Evolutionary conservation across 2,888 invertebrate species (phyloP), one percentile per base, ranked within the genome.

Genomic region (Drosophila cracens): DNA sequence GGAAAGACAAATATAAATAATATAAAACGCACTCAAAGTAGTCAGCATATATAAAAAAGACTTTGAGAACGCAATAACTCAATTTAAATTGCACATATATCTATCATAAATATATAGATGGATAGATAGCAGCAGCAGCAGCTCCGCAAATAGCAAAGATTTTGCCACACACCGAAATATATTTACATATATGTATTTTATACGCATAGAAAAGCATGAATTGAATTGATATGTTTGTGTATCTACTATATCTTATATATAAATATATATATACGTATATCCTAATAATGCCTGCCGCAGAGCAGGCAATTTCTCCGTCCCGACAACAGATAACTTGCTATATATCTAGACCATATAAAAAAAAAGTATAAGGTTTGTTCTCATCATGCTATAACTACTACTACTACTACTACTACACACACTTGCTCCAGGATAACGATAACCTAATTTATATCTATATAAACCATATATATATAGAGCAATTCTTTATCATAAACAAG

Each of bases 371-470:
- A 87, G 89, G 82, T 84, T 84, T 87, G 75, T 84, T 76, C 46
- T 46, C 87, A 74, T 79, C 84, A 79, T 74, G 83, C 87, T 83
- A 81, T 76, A 72, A 88, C 77, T 66, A 83, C 83, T 75, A 80
- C 76, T 65, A 83, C 83, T 75, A 83, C 83, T 62, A 74, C 77
- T 75, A 79, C 80, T 67, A 89, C 82, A 85, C 75, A 87, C 71
- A 89, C 81, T 80, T 81, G 85, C 82, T 78, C 67, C 86, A 78
- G 85, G 89, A 87, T 70, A 76, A 79, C 71, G 82, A 82, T 78
- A 81, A 76, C 81, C 68, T 72, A 71, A 49, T 80, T 71, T 74
- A 81, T 70, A 60, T 79, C 64, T 73, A 82, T 70, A 66, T 75
- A 64, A 36, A 66, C 8, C 25, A 25, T 64, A 67, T 48, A 76